Evolutionary conservation across 1,140 invertebrate genomes (phyloP), one percentile per base, ranked within the genome.

Genomic region (Tetramorium parvispinum): DNA sequence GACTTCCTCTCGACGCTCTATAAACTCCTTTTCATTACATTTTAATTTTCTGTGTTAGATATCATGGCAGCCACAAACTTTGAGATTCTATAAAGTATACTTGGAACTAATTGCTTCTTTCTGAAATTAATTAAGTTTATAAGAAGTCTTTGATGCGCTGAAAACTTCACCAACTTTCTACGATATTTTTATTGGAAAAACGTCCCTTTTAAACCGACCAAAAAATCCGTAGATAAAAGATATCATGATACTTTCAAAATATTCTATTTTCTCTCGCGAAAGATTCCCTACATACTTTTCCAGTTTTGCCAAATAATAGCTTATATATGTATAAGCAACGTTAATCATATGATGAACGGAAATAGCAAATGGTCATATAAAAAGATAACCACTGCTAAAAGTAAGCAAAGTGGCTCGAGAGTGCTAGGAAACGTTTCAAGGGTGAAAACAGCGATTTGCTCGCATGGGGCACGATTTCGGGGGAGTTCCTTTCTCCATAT

Each of bases 51-150:
- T 55, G 27, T 21, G 51, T 71, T 46, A 43, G 78, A 81, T 81
- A 70, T 71, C 24, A 73, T 40, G 53, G 53, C 53, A 83, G 18
- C 53, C 66, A 37, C 79, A 73, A 83, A 83, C 79, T 83, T 83
- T 59, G 49, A 83, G 68, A 83, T 83, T 49, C 79, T 55, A 73
- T 59, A 83, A 73, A 59, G 53, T 59, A 49, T 49, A 73, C 79
- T 55, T 24, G 68, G 51, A 70, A 46, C 66, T 73, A 83, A 83
- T 83, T 73, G 53, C 79, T 73, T 73, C 68, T 49, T 59, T 73
- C 79, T 73, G 66, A 73, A 57, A 82, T 82, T 82, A 82, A 83
- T 83, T 83, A 83, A 63, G 68, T 73, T 73, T 59, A 27, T 32
- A 68, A 81, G 21, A 83, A 83, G 68, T 83, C 61, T 49, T 43